Evolutionary conservation across 1,140 invertebrate genomes (phyloP).

Genomic region (Drosophila lacertosa): DNA sequence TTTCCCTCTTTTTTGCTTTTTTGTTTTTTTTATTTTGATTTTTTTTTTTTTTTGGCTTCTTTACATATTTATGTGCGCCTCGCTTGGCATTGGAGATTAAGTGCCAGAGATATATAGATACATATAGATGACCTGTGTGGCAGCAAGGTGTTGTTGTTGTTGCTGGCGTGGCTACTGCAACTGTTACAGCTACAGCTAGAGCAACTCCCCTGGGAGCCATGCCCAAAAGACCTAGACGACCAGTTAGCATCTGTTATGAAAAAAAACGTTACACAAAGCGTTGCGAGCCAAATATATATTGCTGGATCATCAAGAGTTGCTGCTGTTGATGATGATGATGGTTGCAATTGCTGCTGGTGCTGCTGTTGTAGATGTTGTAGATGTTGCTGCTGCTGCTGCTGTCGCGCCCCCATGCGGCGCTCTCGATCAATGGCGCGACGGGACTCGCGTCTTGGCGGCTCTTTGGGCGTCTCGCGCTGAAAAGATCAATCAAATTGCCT

Average conservation of each 20-base stretch:
- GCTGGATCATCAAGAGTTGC: slow-evolving; percentile 38
- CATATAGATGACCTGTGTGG: slow-evolving; percentile 68
- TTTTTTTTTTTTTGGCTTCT: slow-evolving; percentile 19
- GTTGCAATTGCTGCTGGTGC: slow-evolving; percentile 1
- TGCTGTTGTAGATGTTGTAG: slow-evolving; percentile 31
- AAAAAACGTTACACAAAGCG: slow-evolving; percentile 43
- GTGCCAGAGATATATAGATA: slow-evolving; percentile 45
- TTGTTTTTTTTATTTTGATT: slow-evolving; percentile 9
- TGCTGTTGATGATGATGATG: slow-evolving; percentile 7
- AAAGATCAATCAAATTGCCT: slow-evolving; percentile 68
- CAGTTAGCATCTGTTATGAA: slow-evolving; percentile 59
- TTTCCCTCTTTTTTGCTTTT: slow-evolving; percentile 55
- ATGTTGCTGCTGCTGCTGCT: slow-evolving; percentile 14
- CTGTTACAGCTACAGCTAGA: slow-evolving; percentile 36
- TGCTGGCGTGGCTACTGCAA: slow-evolving; percentile 46
- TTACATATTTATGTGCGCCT: slow-evolving; percentile 69
- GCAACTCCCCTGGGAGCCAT: slow-evolving; percentile 58
- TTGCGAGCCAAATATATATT: slow-evolving; percentile 29
- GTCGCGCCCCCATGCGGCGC: slow-evolving; percentile 56
- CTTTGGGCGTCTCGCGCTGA: slow-evolving; percentile 35
- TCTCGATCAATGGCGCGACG: slow-evolving; percentile 53
- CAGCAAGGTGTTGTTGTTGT: slow-evolving; percentile 48
- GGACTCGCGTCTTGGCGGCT: slow-evolving; percentile 33
- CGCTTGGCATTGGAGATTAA: slow-evolving; percentile 54
- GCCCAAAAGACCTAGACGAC: slow-evolving; percentile 42